Evolutionary conservation across 2,797 vertebrate genomes (phyloP).

Genomic region (Psittacula derbiana): DNA sequence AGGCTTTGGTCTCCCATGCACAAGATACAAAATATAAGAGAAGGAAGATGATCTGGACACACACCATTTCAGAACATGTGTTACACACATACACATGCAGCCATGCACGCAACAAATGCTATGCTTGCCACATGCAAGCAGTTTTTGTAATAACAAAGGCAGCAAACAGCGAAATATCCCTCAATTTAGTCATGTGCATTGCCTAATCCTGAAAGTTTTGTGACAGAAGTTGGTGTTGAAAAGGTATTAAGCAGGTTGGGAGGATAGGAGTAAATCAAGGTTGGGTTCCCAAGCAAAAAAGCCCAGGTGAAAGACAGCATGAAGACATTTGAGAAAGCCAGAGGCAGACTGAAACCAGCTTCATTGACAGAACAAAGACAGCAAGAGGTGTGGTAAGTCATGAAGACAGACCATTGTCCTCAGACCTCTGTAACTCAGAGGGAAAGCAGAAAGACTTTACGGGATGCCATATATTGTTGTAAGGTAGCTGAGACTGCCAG

Average conservation of each 20-base stretch:
- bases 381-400: neutral
- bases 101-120: accelerated
- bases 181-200: neutral
- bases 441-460: neutral
- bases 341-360: neutral
- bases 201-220: neutral
- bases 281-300: neutral
- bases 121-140: neutral
- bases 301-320: neutral
- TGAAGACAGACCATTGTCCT: neutral
- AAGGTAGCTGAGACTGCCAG: neutral
- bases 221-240: neutral
- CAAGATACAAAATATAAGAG: neutral
- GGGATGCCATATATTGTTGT: neutral
- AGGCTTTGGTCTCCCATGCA: neutral
- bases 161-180: neutral
- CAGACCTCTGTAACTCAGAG: neutral
- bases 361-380: neutral
- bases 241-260: neutral
- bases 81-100: accelerated
- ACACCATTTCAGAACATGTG: neutral
- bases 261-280: neutral
- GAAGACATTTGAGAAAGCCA: neutral
- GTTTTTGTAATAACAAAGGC: neutral
- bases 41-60: neutral